phyloP scores from a whole-genome alignment of 1,140 invertebrate genomes.

The Drosophila miranda region DNA sequence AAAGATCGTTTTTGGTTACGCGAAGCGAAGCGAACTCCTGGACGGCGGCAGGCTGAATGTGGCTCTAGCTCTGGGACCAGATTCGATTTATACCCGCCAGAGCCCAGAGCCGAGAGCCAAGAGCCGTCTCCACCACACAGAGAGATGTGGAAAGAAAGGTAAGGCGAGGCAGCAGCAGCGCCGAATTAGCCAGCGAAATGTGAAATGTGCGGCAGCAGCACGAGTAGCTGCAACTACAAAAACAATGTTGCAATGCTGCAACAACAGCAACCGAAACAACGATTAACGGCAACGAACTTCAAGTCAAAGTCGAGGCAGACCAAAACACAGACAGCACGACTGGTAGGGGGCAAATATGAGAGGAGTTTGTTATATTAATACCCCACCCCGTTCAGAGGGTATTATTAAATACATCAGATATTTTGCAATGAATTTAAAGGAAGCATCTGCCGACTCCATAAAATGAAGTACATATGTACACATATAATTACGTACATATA shows the following conservation, averaged over 20 bases:
- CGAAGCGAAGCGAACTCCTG: conserved; percentile 49
- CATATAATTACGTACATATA: no score
- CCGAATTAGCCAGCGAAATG: conserved; percentile 35
- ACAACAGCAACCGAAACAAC: neutral
- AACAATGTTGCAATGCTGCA: conserved; percentile 3
- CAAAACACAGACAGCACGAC: no score
- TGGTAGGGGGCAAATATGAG: no score
- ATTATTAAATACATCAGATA: no score
- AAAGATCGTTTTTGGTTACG: conserved; percentile 1
- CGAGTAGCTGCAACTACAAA: conserved; percentile 20
- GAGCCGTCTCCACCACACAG: no score
- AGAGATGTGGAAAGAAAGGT: no score
- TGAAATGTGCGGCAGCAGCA: conserved; percentile 56
- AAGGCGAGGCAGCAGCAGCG: conserved; percentile 3
- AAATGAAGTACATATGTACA: no score
- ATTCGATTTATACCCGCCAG: conserved; percentile 81
- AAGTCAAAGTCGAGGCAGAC: conserved; percentile 49
- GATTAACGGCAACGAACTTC: conserved; percentile 74
- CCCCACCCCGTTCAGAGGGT: no score
- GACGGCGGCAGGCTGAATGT: conserved; percentile 69
- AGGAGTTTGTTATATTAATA: no score
- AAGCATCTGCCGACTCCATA: no score
- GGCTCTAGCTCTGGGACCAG: conserved; percentile 67
- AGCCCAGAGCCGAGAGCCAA: neutral
- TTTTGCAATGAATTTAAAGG: no score